A percentile compares a stretch with the other conserved stretches of the same genome.
phyloP scores from a whole-genome alignment of 2,888 invertebrate species.

The Acleris cristana region DNA sequence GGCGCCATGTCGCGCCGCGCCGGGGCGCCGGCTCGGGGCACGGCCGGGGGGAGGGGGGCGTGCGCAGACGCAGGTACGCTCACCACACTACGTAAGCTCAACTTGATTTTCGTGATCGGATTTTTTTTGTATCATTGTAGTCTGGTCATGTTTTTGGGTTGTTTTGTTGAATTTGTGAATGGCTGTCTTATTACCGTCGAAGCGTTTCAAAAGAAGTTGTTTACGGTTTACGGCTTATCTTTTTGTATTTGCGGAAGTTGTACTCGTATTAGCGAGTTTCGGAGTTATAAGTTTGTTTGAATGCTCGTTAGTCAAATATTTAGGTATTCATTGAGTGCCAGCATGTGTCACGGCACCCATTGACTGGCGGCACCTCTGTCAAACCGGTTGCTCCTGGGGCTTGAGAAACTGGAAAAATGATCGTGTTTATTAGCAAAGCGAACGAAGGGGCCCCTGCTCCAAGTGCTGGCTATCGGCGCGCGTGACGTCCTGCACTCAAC shows the following conservation, averaged over 20 bases:
- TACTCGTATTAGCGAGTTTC: not conserved
- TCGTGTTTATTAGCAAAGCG: constrained; percentile 46
- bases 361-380: constrained; percentile 71
- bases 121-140: constrained; percentile 71
- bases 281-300: not conserved
- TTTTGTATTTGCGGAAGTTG: constrained; percentile 44
- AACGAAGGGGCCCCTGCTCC: constrained; percentile 25
- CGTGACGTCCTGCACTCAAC: constrained; percentile 26
- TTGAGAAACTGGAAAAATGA: constrained; percentile 71
- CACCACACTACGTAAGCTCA: constrained; percentile 72
- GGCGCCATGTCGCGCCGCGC: constrained; percentile 77
- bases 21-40: constrained; percentile 42
- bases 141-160: constrained; percentile 75
- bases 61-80: constrained; percentile 72
- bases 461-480: constrained; percentile 2
- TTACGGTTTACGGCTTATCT: constrained; percentile 47
- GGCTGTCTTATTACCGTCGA: constrained; percentile 51
- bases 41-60: constrained; percentile 41
- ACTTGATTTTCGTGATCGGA: constrained; percentile 78
- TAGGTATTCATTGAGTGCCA: constrained; percentile 50
- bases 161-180: constrained; percentile 80
- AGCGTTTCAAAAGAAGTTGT: constrained; percentile 54
- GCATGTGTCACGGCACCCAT: constrained; percentile 59
- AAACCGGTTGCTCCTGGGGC: constrained; percentile 70
- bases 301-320: constrained; percentile 28